phyloP scores from a whole-genome alignment of 2,113 vertebrate genomes.

The Eonycteris spelaea region DNA sequence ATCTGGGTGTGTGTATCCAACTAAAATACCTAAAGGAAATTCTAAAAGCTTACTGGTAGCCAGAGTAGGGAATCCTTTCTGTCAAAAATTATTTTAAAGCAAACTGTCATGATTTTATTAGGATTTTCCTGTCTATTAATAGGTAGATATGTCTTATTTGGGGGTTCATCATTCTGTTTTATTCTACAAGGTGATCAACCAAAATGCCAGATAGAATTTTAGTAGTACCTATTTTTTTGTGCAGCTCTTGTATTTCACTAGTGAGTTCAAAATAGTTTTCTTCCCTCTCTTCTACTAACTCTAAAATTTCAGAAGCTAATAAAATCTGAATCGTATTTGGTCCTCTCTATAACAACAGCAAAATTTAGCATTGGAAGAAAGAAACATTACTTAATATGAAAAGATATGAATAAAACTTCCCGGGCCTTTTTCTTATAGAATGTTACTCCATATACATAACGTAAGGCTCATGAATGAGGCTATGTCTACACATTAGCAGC shows the following conservation, averaged over 20 bases:
- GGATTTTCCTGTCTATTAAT: not conserved
- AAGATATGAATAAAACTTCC: not conserved
- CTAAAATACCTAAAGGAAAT: not conserved
- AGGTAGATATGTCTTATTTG: not conserved
- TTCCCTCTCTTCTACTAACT: not conserved
- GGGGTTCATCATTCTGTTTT: not conserved
- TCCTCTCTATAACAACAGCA: not conserved
- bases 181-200: not conserved
- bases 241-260: not conserved
- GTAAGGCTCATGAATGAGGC: not conserved
- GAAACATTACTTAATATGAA: slow-evolving; percentile 30
- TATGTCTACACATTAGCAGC: not conserved
- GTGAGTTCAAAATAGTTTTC: not conserved
- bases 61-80: not conserved
- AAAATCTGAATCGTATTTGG: slow-evolving; percentile 28
- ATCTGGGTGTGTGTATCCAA: not conserved
- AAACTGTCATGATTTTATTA: not conserved
- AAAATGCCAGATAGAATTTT: not conserved
- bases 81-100: slow-evolving; percentile 38
- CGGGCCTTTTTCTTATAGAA: not conserved
- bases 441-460: not conserved
- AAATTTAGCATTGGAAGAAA: not conserved
- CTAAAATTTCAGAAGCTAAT: not conserved
- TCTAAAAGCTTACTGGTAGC: not conserved
- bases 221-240: not conserved